Base-by-base conservation (phyloP, 2,888 invertebrate genomes). In the Melinopterus prodromus region DNA sequence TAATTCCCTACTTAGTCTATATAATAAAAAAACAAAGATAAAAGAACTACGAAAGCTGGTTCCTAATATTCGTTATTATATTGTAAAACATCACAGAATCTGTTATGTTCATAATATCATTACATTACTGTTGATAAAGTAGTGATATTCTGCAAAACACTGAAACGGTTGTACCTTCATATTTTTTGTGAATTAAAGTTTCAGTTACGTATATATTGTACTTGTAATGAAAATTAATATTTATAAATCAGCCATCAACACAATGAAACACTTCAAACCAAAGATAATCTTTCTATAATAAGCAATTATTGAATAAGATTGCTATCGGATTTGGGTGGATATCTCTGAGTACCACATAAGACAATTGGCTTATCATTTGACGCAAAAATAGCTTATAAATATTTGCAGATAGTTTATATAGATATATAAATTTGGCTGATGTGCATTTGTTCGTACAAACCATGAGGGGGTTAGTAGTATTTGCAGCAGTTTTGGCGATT, bases 401-500 rank as follows among this genome's bases (percentile, higher is more conserved):
- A 9, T 53, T 53, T 53, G 53, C 53, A 53, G 53, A 53, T 53
- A 53, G 12, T 53, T 53, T 7, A 9, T 53, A 53, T 53, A 53
- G 74, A 74, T 74, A 74, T 74, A 77, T 77, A 77, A 77, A 69
- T 38, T 36, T 26, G 16, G 16, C 69, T 53, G 53, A 5, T 12
- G 16, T 69, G 15, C 16, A 16, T 0, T n/a, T 16, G 74, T 74
- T 26, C 35, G 14, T 74, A 16, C 26, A 74, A 38, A 78, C 38
- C 36, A 78, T 78, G 78, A 71, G 53, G 78, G 38, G 71, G 37
- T 15, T 78, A 35, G 15, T 78, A n/a, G 37, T 53, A 53, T 71
- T 75, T 16, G 70, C 76, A 38, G 70, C 76, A 26, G 71, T 79
- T 76, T 79, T 70, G 16, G 26, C 76, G 26, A 38, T 72, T 76